Evolutionary conservation across 2,797 vertebrate genomes (phyloP), one percentile per base, ranked within the genome.

Genomic region (Tragopan temminckii): DNA sequence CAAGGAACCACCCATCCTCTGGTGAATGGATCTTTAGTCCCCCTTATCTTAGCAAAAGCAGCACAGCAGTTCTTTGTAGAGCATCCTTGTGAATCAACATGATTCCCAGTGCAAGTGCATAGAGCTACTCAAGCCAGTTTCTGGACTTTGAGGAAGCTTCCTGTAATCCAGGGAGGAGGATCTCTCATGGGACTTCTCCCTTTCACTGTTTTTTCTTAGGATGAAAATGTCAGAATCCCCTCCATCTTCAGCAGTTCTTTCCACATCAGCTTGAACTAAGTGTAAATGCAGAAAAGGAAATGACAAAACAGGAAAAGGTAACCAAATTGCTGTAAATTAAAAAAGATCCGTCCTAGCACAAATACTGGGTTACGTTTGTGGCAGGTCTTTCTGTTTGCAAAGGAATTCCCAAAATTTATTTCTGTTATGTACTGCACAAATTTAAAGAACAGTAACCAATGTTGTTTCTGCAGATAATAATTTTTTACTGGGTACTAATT

Each of bases 31-130:
- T 58, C 33, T 58, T 66, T 43, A 42, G n/a, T 46, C 42, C 35
- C 23, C 40, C 46, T 61, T 31, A 52, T 40, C 13, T 27, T 9
- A 36, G 21, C 13, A 63, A 92, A 66, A 42, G 19, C 43, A 77
- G 2, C 33, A 43, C 5, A 53, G 27, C 9, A 38, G 20, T 43
- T 79, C n/a, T 85, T 69, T 62, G 45, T 40, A 85, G 46, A 21
- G 8, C 33, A 10, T 59, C 19, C 25, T 36, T 62, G 78, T 19
- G 2, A 8, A 24, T 38, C 55, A 42, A 14, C 3, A 13, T 27
- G 14, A 23, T 83, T 35, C 42, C 36, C 31, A 4, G 9, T 16
- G 40, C 8, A 1, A 27, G 25, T 35, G 7, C 2, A 0, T 16
- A 12, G 4, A 27, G 69, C 19, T 59, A 23, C 19, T 59, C 46